Base-by-base conservation (phyloP, 1,140 invertebrate genomes). In the Cepaea nemoralis region DNA sequence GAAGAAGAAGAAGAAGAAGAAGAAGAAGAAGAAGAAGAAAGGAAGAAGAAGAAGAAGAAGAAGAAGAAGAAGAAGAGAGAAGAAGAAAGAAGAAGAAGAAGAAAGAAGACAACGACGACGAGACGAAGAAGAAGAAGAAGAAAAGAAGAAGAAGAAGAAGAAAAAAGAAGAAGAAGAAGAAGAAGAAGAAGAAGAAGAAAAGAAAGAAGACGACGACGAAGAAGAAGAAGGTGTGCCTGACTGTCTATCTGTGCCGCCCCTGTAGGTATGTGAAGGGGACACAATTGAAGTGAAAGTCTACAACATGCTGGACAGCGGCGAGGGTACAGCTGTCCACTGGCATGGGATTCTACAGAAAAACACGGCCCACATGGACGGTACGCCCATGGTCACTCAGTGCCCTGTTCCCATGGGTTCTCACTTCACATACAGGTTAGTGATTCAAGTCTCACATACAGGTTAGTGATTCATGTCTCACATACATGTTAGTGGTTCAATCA, bases 281-380 rank as follows among this genome's bases (percentile, higher is more conserved):
- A 83, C 83, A 16, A 82, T 89, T 12, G 77, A 85, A 40, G 88
- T 89, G 0, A 86, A 85, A 33, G 87, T 89, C 0, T 40, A 80
- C 42, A 89, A 89, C 82, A 83, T 84, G 42, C 37, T 89, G 55
- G 80, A 84, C 35, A 84, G 82, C 14, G 81, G 78, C 5, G 88
- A 88, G 80, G 87, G 86, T n/a, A 88, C 87, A n/a, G 95, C 95
- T 0, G 83, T 89, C 48, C 88, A 89, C 78, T 89, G 88, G 88
- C 88, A 89, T 79, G 88, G 88, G 27, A 70, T 89, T 12, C 79
- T 85, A 0, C 88, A 89, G 59, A 63, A 80, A 40, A 83, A 80
- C 40, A 84, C 86, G 8, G 85, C 82, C 59, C 77, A 86, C 73
- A 87, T 88, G 87, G 88, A 89, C 82, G 88, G 88, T 33, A 87